Conservation (phyloP, 1,140 invertebrate species). For the Temnothorax longispinosus region DNA sequence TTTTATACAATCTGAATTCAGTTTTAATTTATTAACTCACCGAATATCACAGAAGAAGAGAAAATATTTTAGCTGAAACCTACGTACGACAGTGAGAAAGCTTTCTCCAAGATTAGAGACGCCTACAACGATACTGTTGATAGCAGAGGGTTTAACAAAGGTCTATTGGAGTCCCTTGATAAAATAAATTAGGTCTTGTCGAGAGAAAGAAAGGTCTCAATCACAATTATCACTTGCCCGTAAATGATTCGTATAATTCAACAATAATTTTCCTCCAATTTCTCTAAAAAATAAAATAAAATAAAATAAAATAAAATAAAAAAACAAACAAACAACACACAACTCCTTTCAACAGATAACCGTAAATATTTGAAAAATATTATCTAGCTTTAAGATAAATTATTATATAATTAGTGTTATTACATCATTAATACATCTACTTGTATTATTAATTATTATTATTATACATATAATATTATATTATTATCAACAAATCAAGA, state of each 20-base stretch:
- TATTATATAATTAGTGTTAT: not conserved
- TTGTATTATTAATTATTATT: too few species aligned
- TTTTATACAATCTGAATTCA: not conserved
- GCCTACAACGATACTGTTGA: not conserved
- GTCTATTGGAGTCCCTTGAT: not conserved
- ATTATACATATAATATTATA: too few species aligned
- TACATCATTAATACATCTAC: too few species aligned
- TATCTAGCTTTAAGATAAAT: not conserved
- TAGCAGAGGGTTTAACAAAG: not conserved
- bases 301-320: too few species aligned
- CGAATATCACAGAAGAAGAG: not conserved
- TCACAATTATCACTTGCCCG: not conserved
- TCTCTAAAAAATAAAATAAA: not conserved
- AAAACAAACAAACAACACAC: too few species aligned
- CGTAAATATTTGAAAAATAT: not conserved
- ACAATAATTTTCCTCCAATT: not conserved
- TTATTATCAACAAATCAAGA: not conserved
- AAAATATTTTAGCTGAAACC: conserved; percentile 26
- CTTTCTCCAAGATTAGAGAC: conserved; percentile 16
- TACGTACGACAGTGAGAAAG: not conserved
- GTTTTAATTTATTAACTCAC: conserved; percentile 18
- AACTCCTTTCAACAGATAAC: not conserved
- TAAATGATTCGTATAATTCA: not conserved
- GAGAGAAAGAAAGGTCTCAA: not conserved
- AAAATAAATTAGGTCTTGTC: not conserved